Percentiles rank a stretch among this genome's conserved stretches.
These are phyloP conservation scores for Brachionus asplanchnoidis DNA, from an alignment of 1,140 invertebrate species.

Conservation along the genomic window DNA sequence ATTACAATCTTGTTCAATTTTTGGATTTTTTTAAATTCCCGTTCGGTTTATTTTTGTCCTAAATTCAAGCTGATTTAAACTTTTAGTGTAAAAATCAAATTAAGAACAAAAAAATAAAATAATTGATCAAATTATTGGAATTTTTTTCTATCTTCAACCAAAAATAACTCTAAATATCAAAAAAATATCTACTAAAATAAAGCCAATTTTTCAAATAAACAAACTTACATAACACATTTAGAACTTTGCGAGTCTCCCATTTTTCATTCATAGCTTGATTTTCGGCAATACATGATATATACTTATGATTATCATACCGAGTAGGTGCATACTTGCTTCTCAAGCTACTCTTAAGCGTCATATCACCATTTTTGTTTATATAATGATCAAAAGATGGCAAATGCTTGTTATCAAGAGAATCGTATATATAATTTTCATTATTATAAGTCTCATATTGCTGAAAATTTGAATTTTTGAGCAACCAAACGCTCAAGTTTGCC, in stretches of 20 bases:
- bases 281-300: conserved; percentile 9
- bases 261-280: conserved; percentile 23
- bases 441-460: conserved; percentile 11
- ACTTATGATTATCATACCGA: conserved; percentile 1
- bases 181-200: background rate
- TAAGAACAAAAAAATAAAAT: too few relatives aligned
- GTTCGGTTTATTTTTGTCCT: too few relatives aligned
- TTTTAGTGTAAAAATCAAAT: too few relatives aligned
- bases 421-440: background rate
- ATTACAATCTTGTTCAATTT: too few relatives aligned
- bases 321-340: background rate
- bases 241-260: conserved; percentile 3
- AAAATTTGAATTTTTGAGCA: background rate
- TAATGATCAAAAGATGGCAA: background rate
- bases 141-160: too few relatives aligned
- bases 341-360: background rate
- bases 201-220: background rate
- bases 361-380: background rate
- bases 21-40: too few relatives aligned
- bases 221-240: conserved; percentile 38
- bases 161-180: background rate
- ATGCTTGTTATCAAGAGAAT: background rate
- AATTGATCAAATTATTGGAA: too few relatives aligned
- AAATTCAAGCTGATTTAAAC: too few relatives aligned
- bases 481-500: conserved; percentile 25